A percentile compares a stretch with the other conserved stretches of the same genome.
Conservation (phyloP, 2,797 vertebrate genomes). For the Sebastes flavidus region DNA sequence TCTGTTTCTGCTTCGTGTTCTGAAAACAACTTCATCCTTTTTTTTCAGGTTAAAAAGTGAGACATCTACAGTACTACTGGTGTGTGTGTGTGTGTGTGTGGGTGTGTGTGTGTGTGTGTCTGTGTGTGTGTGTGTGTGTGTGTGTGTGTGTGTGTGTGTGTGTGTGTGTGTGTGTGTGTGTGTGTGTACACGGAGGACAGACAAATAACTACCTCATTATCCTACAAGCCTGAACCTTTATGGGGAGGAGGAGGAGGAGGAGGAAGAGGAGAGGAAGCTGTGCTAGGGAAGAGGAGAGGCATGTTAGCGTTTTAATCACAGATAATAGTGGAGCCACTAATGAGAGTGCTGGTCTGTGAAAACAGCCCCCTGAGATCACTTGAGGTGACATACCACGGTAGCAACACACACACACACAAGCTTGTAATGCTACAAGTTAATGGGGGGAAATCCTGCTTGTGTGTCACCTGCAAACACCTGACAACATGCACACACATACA, state of each 20-base stretch:
- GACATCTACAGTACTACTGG: neutral
- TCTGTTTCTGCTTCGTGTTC: slow-evolving; percentile 41
- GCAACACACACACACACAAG: neutral
- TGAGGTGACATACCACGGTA: slow-evolving; percentile 12
- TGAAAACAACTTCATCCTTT: slow-evolving; percentile 34
- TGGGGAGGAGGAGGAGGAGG: neutral
- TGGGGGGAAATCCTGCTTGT: neutral
- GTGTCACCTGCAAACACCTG: slow-evolving; percentile 32
- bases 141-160: neutral
- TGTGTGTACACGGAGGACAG: neutral
- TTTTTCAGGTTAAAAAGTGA: slow-evolving; percentile 40
- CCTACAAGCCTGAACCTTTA: neutral
- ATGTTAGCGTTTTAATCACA: slow-evolving; percentile 46
- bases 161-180: neutral
- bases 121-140: neutral
- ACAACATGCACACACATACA: neutral
- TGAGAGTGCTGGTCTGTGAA: slow-evolving; percentile 31
- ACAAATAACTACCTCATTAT: slow-evolving; percentile 43
- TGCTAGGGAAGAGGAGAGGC: slow-evolving; percentile 27
- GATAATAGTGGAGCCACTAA: slow-evolving; percentile 28
- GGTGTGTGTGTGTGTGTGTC: too few relatives aligned
- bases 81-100: neutral
- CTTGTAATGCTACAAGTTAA: neutral
- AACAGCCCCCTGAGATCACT: slow-evolving; percentile 13
- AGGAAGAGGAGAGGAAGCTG: slow-evolving; percentile 17